Percentiles rank a stretch among this genome's conserved stretches.
Conservation (phyloP, 2,888 invertebrate genomes). For the Xylota sylvarum region DNA sequence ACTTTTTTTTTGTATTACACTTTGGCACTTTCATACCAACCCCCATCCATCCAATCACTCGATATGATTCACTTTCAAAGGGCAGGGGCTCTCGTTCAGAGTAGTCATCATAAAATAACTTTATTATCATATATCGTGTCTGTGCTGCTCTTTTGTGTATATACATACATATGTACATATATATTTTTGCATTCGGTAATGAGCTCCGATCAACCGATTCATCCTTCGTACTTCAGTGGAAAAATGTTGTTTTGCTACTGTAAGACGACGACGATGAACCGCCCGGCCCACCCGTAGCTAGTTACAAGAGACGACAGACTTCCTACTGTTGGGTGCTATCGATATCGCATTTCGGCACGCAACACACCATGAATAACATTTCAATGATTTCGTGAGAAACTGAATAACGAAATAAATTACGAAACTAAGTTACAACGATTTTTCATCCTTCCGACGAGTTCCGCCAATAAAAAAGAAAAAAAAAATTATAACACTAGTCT, state of each 20-base stretch:
- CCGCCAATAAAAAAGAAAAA: constrained; percentile 21
- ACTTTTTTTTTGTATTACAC: constrained; percentile 7
- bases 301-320: constrained; percentile 7
- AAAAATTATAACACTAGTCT: constrained; percentile 19
- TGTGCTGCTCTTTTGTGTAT: not conserved
- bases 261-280: not conserved
- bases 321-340: constrained; percentile 11
- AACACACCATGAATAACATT: constrained; percentile 51
- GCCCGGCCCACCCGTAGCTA: not conserved
- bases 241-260: constrained; percentile 11
- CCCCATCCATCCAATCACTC: not conserved
- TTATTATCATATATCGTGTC: constrained; percentile 42
- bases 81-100: constrained; percentile 16
- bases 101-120: constrained; percentile 39
- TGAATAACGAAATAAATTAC: constrained; percentile 37
- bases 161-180: not conserved
- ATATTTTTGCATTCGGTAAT: constrained; percentile 57
- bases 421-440: constrained; percentile 38
- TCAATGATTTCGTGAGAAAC: constrained; percentile 40
- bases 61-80: constrained; percentile 27
- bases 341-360: constrained; percentile 56
- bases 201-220: constrained; percentile 67
- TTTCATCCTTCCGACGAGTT: constrained; percentile 6
- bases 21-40: constrained; percentile 7
- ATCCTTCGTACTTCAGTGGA: constrained; percentile 49